Conservation (phyloP, 2,113 vertebrate genomes). For the Uria aalge region DNA sequence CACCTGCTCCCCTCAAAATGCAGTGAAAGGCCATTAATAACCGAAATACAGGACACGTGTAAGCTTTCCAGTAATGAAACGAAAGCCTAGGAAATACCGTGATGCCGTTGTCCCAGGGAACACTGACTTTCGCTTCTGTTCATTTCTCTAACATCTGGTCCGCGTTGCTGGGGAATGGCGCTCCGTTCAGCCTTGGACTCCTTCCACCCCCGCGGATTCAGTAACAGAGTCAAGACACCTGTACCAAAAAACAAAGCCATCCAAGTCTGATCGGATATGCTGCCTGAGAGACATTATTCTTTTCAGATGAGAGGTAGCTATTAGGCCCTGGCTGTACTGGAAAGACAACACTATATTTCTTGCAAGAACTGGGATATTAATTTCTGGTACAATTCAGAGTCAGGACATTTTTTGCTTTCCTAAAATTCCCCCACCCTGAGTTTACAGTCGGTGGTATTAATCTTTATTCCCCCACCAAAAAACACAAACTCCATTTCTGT, state of each 20-base stretch:
- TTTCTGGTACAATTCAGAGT: not conserved
- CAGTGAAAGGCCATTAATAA: not conserved
- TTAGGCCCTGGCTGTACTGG: not conserved
- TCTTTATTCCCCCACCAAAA: not conserved
- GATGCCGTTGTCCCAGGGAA: not conserved
- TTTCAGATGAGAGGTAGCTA: not conserved
- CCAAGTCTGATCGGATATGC: not conserved
- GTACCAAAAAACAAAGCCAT: not conserved
- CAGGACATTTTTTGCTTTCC: not conserved
- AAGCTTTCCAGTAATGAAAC: not conserved
- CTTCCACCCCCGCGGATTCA: not conserved
- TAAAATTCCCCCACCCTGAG: not conserved
- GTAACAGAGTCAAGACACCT: conserved; percentile 36
- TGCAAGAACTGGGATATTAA: not conserved
- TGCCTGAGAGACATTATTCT: not conserved
- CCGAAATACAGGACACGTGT: not conserved
- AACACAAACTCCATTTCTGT: not conserved
- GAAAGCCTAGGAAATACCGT: not conserved
- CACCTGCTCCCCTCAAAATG: not conserved
- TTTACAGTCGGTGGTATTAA: not conserved
- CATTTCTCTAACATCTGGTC: conserved; percentile 1
- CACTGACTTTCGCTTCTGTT: not conserved
- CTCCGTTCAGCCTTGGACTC: not conserved
- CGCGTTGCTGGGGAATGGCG: not conserved
- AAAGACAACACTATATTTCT: not conserved